Evolutionary conservation across 2,888 invertebrate genomes (phyloP), one percentile per base, ranked within the genome.

Genomic region (Gasteruption jaculator): DNA sequence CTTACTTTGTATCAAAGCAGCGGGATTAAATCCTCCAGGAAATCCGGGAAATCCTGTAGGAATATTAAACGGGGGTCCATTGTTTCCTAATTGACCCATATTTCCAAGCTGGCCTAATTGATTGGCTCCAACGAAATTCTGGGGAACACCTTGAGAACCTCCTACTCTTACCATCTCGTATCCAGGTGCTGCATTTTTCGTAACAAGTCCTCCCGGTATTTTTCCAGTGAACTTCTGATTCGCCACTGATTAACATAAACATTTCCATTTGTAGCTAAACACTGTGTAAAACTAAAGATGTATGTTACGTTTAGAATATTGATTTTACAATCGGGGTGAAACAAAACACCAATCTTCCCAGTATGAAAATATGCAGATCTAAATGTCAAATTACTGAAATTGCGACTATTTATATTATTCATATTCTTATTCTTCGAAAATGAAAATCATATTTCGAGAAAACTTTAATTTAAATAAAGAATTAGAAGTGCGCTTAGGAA

Each of bases 1-100:
- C 85, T 85, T 83, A 88, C 87, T 86, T 79, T 87, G 87, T 73
- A 87, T 86, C 74, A 89, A 78, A 66, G 87, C 84, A 71, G 86
- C 85, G 64, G 86, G 83, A 77, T 78, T 83, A 74, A 78, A 80
- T 37, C 78, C 79, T 38, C 54, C 54, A 62, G 47, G 74, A n/a
- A n/a, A n/a, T n/a, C n/a, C n/a, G 67, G 66, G 60, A 32, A 63
- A 63, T 16, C 51, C 53, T 14, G 48, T 51, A 18, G 50, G 51
- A 24, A 30, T 39, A 27, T 49, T 51, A 22, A 45, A 45, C n/a
- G 53, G 56, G 2, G 56, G 45, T 15, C 46, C 56, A 24, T 54
- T 52, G 19, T 54, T 50, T 11, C 52, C 53, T 56, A 64, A 61
- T 30, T 60, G 63, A 16, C 62, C 65, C 57, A 65, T 61, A n/a